These are phyloP conservation scores for Allygus modestus DNA, from an alignment of 2,888 invertebrate genomes.

Conservation along the genomic window DNA sequence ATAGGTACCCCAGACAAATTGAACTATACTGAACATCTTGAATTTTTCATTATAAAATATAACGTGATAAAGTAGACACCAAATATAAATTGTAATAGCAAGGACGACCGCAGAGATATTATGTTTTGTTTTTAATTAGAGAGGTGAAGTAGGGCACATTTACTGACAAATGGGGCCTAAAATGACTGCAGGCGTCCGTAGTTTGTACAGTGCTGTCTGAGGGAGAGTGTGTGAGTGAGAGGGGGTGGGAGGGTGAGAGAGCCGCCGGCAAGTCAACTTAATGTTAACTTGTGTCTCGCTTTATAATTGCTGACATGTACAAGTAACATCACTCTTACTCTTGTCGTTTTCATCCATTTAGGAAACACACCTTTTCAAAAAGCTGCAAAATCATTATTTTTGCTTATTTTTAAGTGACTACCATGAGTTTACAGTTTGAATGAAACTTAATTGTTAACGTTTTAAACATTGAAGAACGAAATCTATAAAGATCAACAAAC, in stretches of 20 bases:
- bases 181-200: constrained; percentile 42
- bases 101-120: background rate
- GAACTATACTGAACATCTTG: too few species aligned
- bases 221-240: constrained; percentile 15
- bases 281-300: constrained; percentile 39
- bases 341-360: constrained; percentile 20
- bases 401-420: too few species aligned
- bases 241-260: background rate
- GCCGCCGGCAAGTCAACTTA: constrained; percentile 44
- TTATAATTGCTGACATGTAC: constrained; percentile 51
- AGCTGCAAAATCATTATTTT: background rate
- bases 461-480: too few species aligned
- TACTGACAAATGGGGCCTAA: constrained; percentile 43
- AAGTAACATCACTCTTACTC: constrained; percentile 35
- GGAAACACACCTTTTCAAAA: constrained; percentile 4
- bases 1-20: too few species aligned
- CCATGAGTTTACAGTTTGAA: too few species aligned
- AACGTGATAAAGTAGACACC: too few species aligned
- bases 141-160: constrained; percentile 35
- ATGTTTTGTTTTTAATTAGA: constrained; percentile 47
- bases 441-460: too few species aligned
- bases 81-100: too few species aligned
- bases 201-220: constrained; percentile 24
- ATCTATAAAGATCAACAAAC: too few species aligned
- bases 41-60: too few species aligned